phyloP scores from a whole-genome alignment of 1,140 invertebrate species.

The Drosophila ercepeae region DNA sequence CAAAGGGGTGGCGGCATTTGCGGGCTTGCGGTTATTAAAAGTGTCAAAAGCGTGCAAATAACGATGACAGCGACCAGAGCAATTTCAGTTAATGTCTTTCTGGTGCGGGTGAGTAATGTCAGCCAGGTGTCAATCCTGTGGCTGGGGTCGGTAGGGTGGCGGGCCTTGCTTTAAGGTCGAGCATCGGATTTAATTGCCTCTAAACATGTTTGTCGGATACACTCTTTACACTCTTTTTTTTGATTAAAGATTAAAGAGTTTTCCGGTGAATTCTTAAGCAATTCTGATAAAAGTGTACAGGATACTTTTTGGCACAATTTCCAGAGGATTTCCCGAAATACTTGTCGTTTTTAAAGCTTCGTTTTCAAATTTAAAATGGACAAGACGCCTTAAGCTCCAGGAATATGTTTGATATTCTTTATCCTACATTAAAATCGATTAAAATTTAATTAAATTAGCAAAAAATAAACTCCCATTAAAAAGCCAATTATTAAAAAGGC shows the following conservation, averaged over 20 bases:
- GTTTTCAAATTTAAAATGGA: too few relatives aligned
- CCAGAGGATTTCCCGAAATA: too few relatives aligned
- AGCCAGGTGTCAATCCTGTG: conserved; percentile 33
- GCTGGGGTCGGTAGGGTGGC: not conserved
- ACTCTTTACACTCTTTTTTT: not conserved
- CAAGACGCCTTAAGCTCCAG: too few relatives aligned
- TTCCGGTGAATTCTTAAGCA: not conserved
- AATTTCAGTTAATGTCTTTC: conserved; percentile 25
- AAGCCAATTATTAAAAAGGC: too few relatives aligned
- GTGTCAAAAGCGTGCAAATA: conserved; percentile 74
- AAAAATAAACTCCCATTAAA: too few relatives aligned
- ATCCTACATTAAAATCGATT: too few relatives aligned
- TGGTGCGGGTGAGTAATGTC: conserved; percentile 25
- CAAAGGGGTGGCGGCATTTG: conserved; percentile 42
- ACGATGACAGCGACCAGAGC: conserved; percentile 51
- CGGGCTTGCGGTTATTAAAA: conserved; percentile 75
- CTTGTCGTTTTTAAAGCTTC: too few relatives aligned
- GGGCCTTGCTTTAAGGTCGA: not conserved
- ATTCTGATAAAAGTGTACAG: too few relatives aligned
- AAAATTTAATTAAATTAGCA: too few relatives aligned
- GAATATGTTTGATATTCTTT: too few relatives aligned
- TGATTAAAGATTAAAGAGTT: not conserved
- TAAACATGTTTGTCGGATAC: not conserved
- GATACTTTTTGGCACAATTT: too few relatives aligned
- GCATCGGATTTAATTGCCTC: conserved; percentile 18